A percentile compares a stretch with the other conserved stretches of the same genome.
Conservation (phyloP, 2,797 vertebrate genomes). For the Gymnothorax javanicus region DNA sequence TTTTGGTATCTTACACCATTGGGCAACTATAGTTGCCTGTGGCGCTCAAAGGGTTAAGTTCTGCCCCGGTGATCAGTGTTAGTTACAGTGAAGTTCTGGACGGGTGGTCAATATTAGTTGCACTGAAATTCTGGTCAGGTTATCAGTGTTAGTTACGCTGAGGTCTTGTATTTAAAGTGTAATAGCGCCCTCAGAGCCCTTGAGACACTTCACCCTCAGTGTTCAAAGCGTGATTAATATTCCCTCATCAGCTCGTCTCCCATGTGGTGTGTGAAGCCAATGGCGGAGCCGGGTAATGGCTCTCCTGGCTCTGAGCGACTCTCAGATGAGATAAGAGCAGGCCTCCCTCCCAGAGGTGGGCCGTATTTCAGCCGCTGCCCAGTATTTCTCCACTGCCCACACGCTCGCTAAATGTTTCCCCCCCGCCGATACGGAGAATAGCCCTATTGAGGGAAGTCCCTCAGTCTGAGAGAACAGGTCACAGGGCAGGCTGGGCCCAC, state of each 20-base stretch:
- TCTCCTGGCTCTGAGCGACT: not conserved
- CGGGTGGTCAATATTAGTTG: not conserved
- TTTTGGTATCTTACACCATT: too few species aligned
- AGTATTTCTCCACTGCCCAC: constrained; percentile 7
- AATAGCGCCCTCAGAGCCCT: constrained; percentile 27
- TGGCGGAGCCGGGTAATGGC: not conserved
- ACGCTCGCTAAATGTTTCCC: constrained; percentile 17
- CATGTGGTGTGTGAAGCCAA: not conserved
- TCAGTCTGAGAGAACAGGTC: constrained; percentile 10
- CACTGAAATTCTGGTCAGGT: constrained; percentile 9
- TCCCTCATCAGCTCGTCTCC: constrained; percentile 29
- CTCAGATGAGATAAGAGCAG: constrained; percentile 21
- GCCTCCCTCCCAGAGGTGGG: constrained; percentile 10
- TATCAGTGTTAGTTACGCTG: constrained; percentile 43
- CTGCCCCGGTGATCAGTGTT: too few species aligned
- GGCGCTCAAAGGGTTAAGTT: too few species aligned
- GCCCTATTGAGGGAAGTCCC: constrained; percentile 12
- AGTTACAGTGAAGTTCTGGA: too few species aligned
- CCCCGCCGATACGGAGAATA: not conserved
- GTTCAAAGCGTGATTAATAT: constrained; percentile 20
- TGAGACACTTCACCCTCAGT: constrained; percentile 38
- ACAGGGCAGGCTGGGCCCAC: not conserved
- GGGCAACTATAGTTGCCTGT: too few species aligned
- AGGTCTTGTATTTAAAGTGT: too few species aligned
- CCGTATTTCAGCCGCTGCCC: not conserved